Evolutionary conservation across 2,797 vertebrate species (phyloP).

Genomic region (Zenarchopterus dispar): DNA sequence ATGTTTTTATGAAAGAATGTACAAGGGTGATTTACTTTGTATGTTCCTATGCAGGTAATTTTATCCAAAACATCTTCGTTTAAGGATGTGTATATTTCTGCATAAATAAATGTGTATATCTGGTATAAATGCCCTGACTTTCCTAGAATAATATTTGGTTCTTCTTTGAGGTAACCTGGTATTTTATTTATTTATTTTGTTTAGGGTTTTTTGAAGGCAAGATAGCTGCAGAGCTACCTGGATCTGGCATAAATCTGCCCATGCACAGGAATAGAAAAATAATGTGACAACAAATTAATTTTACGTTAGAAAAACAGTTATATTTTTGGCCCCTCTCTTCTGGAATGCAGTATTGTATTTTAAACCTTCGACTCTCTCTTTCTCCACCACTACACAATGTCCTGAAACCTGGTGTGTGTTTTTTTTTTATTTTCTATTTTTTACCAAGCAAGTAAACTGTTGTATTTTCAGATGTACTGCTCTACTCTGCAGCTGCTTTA

Average conservation of each 20-base stretch:
- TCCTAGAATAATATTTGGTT: background rate
- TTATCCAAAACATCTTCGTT: constrained; percentile 1
- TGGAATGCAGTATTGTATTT: constrained; percentile 1
- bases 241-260: background rate
- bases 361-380: constrained; percentile 5
- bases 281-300: background rate
- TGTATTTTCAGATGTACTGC: constrained; percentile 1
- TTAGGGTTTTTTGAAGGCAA: too few relatives aligned
- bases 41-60: constrained; percentile 10
- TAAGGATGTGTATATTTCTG: background rate
- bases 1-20: constrained; percentile 13
- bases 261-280: background rate
- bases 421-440: too few relatives aligned
- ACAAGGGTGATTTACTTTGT: constrained; percentile 25
- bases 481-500: constrained; percentile 6
- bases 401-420: background rate
- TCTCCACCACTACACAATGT: background rate
- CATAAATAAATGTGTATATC: background rate
- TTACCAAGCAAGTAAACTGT: background rate
- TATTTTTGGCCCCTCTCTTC: background rate
- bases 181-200: too few relatives aligned
- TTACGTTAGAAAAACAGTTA: background rate
- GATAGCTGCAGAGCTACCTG: background rate
- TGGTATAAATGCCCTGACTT: background rate
- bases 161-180: too few relatives aligned